phyloP scores from a whole-genome alignment of 2,888 invertebrate genomes.

The Drosophila barbarae region DNA sequence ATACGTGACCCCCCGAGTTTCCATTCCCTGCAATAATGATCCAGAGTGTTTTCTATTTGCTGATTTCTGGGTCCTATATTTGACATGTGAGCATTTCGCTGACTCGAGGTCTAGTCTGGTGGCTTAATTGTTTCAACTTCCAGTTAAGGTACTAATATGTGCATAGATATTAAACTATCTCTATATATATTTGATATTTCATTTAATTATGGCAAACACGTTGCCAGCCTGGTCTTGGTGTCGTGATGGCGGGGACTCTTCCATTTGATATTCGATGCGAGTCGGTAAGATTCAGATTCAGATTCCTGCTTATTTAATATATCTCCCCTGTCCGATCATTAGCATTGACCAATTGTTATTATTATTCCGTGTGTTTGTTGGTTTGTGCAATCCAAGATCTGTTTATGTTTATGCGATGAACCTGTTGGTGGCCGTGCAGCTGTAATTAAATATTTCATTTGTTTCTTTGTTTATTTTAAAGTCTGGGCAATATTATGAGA shows the following conservation, averaged over 20 bases:
- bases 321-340: neutral
- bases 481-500: neutral
- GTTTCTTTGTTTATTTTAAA: slow-evolving; percentile 8
- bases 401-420: slow-evolving; percentile 18
- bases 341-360: slow-evolving; percentile 14
- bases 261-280: slow-evolving; percentile 20
- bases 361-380: neutral
- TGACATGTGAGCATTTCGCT: neutral
- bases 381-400: slow-evolving; percentile 17
- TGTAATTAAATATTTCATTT: slow-evolving; percentile 8
- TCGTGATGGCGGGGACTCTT: neutral
- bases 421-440: neutral
- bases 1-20: neutral
- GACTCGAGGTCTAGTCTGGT: neutral
- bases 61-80: neutral
- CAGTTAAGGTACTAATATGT: neutral
- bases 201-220: slow-evolving; percentile 25
- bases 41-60: neutral
- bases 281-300: slow-evolving; percentile 30
- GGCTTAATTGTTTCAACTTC: neutral
- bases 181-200: neutral
- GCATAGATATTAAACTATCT: neutral
- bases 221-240: neutral
- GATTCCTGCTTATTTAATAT: slow-evolving; percentile 26
- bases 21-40: neutral